Evolutionary conservation across 2,113 vertebrate genomes (phyloP).

Genomic region (Psilopsiagon aurifrons): DNA sequence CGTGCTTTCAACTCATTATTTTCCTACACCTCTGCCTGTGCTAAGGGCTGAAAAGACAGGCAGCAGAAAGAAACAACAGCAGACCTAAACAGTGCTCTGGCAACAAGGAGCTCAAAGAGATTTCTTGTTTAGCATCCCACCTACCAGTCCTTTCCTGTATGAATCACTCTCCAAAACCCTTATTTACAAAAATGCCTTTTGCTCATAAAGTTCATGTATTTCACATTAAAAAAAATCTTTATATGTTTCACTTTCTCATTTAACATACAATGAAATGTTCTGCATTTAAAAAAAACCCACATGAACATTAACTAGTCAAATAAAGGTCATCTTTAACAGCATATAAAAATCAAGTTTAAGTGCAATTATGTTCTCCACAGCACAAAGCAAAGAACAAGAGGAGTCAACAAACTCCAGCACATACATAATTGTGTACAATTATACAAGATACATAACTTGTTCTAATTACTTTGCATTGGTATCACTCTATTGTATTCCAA

Average conservation of each 20-base stretch:
- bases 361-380: background rate
- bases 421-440: background rate
- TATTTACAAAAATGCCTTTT: background rate
- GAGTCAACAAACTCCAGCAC: background rate
- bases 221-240: background rate
- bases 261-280: background rate
- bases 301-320: background rate
- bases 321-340: background rate
- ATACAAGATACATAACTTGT: background rate
- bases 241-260: background rate
- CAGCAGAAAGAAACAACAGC: background rate
- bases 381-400: background rate
- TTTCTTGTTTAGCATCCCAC: background rate
- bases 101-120: background rate
- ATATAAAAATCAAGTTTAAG: background rate
- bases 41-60: background rate
- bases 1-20: background rate
- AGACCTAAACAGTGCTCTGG: background rate
- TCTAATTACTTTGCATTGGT: background rate
- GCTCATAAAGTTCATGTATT: background rate
- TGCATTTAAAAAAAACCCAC: background rate
- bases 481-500: background rate
- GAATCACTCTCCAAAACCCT: background rate
- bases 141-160: background rate
- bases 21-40: fast-evolving